phyloP scores from a whole-genome alignment of 2,113 vertebrate species.

The Addax nasomaculatus region DNA sequence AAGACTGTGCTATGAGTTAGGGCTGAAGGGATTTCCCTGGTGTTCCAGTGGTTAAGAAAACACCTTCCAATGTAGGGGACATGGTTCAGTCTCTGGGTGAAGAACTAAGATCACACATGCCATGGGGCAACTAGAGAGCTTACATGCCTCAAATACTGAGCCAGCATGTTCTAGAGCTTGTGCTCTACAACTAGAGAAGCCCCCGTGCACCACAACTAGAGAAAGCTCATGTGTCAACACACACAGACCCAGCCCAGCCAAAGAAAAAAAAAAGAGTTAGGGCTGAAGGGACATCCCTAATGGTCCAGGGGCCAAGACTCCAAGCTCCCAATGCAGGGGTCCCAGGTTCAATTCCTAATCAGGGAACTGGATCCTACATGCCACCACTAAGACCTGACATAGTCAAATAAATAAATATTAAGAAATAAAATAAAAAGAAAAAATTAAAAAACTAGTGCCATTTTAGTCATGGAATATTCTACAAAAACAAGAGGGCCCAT shows the following conservation, averaged over 20 bases:
- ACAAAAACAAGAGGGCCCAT: not conserved
- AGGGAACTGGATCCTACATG: not conserved
- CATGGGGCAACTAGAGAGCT: not conserved
- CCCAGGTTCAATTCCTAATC: not conserved
- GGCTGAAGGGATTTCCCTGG: not conserved
- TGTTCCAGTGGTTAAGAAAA: not conserved
- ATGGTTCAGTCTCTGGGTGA: not conserved
- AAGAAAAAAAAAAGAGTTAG: not conserved
- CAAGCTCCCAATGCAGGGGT: not conserved
- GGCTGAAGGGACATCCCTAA: not conserved
- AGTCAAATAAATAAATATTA: not conserved
- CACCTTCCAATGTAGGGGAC: not conserved
- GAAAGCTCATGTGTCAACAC: not conserved
- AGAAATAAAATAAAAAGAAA: not conserved
- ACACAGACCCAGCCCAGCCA: not conserved
- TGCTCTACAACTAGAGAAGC: not conserved
- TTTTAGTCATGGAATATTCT: not conserved
- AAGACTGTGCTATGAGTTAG: not conserved
- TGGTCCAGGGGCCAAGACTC: not conserved
- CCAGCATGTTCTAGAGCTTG: not conserved
- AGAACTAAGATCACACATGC: not conserved
- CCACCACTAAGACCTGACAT: not conserved
- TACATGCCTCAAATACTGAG: not conserved
- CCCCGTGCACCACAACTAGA: not conserved
- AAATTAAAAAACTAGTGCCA: not conserved